These are phyloP conservation scores for Drosophila maculinotata DNA, from an alignment of 2,888 invertebrate species.

Conservation along the genomic window DNA sequence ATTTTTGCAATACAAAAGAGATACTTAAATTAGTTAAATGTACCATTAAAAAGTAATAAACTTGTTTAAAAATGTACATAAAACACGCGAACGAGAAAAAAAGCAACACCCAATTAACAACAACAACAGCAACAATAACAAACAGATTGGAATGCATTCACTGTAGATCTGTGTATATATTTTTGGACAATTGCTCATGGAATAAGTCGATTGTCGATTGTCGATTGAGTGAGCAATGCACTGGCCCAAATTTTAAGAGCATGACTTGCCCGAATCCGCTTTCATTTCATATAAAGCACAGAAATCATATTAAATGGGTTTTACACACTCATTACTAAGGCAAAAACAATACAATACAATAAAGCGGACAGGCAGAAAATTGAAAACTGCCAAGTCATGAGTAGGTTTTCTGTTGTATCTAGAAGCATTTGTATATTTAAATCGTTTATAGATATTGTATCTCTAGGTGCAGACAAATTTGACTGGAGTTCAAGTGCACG, in stretches of 20 bases:
- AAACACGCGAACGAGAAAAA: neutral
- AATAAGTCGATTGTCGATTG: constrained; percentile 20
- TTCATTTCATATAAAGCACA: constrained; percentile 9
- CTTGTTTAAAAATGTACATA: neutral
- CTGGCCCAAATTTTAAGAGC: constrained; percentile 37
- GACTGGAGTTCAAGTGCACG: constrained; percentile 64
- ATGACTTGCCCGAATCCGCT: constrained; percentile 43
- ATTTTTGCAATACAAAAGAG: constrained; percentile 13
- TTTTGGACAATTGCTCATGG: constrained; percentile 24
- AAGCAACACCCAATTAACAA: constrained; percentile 32
- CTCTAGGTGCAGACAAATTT: constrained; percentile 2
- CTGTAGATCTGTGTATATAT: constrained; percentile 17
- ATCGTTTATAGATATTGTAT: constrained; percentile 24
- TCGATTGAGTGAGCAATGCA: constrained; percentile 13
- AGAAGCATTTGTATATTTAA: constrained; percentile 25
- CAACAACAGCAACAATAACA: constrained; percentile 28
- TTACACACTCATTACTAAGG: constrained; percentile 31
- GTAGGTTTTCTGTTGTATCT: constrained; percentile 13
- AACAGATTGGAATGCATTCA: constrained; percentile 45
- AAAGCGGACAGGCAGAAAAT: too few species aligned
- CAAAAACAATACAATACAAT: constrained; percentile 21
- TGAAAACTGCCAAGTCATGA: constrained; percentile 45
- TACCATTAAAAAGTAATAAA: constrained; percentile 26
- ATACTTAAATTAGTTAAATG: constrained; percentile 31
- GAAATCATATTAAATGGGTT: constrained; percentile 28